Base-by-base conservation (phyloP, 2,113 vertebrate species). In the Brachirus orientalis region DNA sequence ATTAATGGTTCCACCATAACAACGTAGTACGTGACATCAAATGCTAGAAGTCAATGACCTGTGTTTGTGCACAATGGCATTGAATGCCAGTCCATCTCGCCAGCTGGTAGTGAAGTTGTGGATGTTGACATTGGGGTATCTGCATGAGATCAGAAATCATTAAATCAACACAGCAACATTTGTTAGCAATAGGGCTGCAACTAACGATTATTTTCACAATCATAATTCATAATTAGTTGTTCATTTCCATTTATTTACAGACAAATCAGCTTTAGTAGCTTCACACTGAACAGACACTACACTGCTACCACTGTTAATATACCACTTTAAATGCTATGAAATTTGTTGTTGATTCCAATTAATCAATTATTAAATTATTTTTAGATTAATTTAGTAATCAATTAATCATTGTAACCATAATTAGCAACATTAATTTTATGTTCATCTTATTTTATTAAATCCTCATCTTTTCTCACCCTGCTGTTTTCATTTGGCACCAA, bases 401-500 rank as follows among this genome's bases (percentile, higher is more conserved):
- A 28, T 28, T 28, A 28, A 28, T 28, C 1, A 4, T 28, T 28
- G 28, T 6, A 28, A 6, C 28, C 28, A 3, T 28, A 28, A 28
- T 28, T 28, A 28, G 28, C 6, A 28, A 28, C 28, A 28, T 28
- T 28, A 3, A 28, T 28, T 28, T 28, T 28, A 63, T 18, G 59
- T 37, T 38, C 45, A 48, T 65, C 8, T 18, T 56, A 4, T 56
- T 13, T 64, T 13, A 37, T 63, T 47, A 57, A 53, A 8, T 9
- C 3, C 5, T 54, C 38, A 28, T 40, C 9, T 6, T 51, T 63
- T 59, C 95, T 93, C 58, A 97, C 96, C 96, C 96, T 0, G 96
- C 96, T 0, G 96, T 98, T 89, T 98, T 98, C 96, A 98, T 98
- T 91, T 98, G 96, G 86, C 96, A 98, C 96, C 96, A 98, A 40